These are phyloP conservation scores for Lucifuga dentata DNA, from an alignment of 2,113 vertebrate species.

Conservation along the genomic window DNA sequence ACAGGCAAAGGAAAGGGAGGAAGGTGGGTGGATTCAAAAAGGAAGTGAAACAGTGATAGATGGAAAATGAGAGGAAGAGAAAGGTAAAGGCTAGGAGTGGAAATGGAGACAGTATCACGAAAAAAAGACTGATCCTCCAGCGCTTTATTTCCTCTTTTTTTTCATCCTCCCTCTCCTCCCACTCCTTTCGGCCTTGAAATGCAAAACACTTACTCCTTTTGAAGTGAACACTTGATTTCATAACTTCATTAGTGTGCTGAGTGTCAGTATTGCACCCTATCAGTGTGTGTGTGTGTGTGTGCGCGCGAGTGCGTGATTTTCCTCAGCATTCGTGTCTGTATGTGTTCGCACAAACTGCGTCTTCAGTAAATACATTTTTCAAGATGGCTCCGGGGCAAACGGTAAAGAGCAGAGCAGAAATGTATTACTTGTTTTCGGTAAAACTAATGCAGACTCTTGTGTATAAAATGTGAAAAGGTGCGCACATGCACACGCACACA, in stretches of 20 bases:
- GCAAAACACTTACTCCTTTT: slow-evolving; percentile 53
- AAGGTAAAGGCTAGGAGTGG: neutral
- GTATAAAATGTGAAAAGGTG: slow-evolving; percentile 33
- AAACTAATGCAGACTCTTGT: slow-evolving; percentile 61
- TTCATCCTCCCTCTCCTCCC: neutral
- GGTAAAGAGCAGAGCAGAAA: slow-evolving; percentile 54
- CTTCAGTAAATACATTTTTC: slow-evolving; percentile 56
- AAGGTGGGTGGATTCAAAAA: neutral
- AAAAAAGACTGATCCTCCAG: neutral
- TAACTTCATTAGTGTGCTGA: slow-evolving; percentile 27
- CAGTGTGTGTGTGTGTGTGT: neutral
- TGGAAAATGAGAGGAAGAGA: neutral
- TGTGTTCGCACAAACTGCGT: slow-evolving; percentile 16
- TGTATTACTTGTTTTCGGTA: slow-evolving; percentile 50
- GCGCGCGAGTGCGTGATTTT: slow-evolving; percentile 6
- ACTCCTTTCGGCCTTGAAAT: slow-evolving; percentile 29
- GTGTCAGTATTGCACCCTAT: slow-evolving; percentile 8
- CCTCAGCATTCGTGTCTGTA: neutral
- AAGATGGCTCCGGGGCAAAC: slow-evolving; percentile 60
- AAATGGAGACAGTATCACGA: neutral
- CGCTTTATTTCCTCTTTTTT: neutral
- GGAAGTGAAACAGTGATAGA: slow-evolving; percentile 4
- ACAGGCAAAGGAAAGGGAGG: neutral
- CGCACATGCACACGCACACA: slow-evolving; percentile 1
- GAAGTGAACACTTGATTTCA: slow-evolving; percentile 45